Evolutionary conservation across 2,888 invertebrate genomes (phyloP).

Genomic region (Scaptodrosophila latifasciaeformis): DNA sequence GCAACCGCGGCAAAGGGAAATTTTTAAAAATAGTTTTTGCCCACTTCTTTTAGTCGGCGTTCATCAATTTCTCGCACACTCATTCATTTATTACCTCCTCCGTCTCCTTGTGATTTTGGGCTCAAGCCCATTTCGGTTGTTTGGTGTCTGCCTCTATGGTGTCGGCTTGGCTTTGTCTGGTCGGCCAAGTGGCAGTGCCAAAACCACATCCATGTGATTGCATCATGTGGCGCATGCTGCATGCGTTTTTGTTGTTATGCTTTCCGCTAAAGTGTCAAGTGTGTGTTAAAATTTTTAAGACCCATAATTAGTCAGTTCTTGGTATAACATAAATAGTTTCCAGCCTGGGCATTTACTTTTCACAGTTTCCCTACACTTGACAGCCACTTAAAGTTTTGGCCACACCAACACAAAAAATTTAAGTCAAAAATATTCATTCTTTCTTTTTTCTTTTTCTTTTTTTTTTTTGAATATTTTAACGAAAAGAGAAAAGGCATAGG

Average conservation of each 20-base stretch:
- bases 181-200: background rate
- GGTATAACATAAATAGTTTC: background rate
- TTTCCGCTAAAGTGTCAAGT: constrained; percentile 17
- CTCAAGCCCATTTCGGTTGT: background rate
- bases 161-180: constrained; percentile 1
- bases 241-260: background rate
- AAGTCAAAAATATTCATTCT: too few relatives aligned
- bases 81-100: background rate
- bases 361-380: background rate
- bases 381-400: background rate
- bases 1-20: background rate
- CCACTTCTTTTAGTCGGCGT: background rate
- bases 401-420: background rate
- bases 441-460: too few relatives aligned
- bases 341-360: background rate
- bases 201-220: background rate
- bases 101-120: background rate
- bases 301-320: constrained; percentile 23
- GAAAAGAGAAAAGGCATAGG: constrained; percentile 2
- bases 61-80: constrained; percentile 5
- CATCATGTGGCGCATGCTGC: constrained; percentile 13
- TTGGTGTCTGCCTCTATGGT: background rate
- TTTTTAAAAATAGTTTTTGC: constrained; percentile 16
- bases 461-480: too few relatives aligned
- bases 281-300: constrained; percentile 18